Percentiles rank a stretch among this genome's conserved stretches.
These are phyloP conservation scores for Fulmarus glacialis DNA, from an alignment of 2,113 vertebrate species.

Conservation along the genomic window DNA sequence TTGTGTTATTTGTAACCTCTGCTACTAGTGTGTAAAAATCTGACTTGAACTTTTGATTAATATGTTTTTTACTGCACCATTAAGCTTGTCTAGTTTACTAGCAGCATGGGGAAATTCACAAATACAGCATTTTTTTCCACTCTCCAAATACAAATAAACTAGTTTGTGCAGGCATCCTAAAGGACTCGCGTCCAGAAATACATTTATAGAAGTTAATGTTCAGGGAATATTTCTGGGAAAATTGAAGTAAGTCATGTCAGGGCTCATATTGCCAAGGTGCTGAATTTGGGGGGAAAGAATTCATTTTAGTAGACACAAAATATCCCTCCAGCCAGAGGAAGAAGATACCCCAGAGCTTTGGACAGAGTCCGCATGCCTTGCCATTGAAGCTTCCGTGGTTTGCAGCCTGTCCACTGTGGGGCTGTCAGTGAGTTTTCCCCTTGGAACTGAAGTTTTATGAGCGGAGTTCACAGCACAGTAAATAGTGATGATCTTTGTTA, in stretches of 20 bases:
- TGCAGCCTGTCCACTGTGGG: background rate
- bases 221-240: background rate
- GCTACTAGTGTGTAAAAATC: background rate
- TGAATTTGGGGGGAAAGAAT: background rate
- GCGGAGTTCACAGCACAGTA: background rate
- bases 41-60: conserved; percentile 34
- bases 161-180: background rate
- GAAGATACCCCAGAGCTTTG: background rate
- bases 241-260: background rate
- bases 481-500: background rate
- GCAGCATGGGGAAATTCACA: conserved; percentile 17
- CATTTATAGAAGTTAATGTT: conserved; percentile 20
- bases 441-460: background rate
- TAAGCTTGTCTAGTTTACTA: conserved; percentile 34
- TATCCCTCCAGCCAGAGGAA: background rate
- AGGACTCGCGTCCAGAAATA: background rate
- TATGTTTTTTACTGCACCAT: conserved; percentile 36
- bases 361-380: background rate
- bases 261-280: background rate
- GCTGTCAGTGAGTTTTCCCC: background rate
- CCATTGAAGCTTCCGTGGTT: background rate
- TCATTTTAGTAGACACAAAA: background rate
- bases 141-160: conserved; percentile 23
- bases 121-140: background rate
- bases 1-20: conserved; percentile 2